Evolutionary conservation across 2,113 vertebrate species (phyloP).

Genomic region (Tilapia sparmanii): DNA sequence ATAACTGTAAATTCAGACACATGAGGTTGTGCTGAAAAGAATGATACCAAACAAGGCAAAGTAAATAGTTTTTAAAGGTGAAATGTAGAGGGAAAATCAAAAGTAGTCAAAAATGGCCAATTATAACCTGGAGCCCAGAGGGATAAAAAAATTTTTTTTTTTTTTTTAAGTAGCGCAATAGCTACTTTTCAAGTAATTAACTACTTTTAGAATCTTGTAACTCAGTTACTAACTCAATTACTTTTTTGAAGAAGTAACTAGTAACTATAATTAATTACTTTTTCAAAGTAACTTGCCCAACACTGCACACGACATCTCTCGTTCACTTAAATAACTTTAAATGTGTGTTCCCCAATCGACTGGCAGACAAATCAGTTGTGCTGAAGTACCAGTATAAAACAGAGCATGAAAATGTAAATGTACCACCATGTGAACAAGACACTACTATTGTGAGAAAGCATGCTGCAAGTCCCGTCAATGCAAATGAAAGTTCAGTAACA

Average conservation of each 20-base stretch:
- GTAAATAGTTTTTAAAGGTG: neutral
- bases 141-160: accelerated
- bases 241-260: neutral
- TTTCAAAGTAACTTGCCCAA: neutral
- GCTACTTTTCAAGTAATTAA: neutral
- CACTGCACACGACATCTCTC: neutral
- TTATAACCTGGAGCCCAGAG: neutral
- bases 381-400: neutral
- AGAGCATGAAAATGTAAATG: neutral
- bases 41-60: neutral
- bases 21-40: neutral
- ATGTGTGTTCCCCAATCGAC: neutral
- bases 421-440: neutral
- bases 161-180: neutral
- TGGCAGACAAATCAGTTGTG: neutral
- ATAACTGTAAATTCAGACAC: neutral
- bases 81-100: neutral
- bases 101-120: neutral
- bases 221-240: neutral
- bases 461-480: neutral
- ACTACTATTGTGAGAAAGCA: neutral
- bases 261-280: neutral
- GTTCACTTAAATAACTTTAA: neutral
- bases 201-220: neutral
- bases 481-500: neutral